Percentiles rank a stretch among this genome's conserved stretches.
Evolutionary conservation across 2,797 vertebrate genomes (phyloP).

Genomic region (Dipus sagitta): DNA sequence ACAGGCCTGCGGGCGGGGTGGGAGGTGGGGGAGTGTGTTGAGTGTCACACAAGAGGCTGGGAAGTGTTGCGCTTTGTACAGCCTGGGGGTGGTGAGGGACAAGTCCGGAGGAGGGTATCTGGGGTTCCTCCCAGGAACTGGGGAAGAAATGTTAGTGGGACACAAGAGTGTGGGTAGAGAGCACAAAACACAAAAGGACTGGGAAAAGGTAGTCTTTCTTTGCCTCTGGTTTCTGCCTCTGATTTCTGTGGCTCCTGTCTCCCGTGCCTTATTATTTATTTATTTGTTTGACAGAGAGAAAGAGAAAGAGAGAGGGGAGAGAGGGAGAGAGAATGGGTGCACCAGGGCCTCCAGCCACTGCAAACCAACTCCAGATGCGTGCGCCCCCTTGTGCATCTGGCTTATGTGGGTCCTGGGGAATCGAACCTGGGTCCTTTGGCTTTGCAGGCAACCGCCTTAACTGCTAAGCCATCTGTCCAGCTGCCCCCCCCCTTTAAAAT

Average conservation of each 20-base stretch:
- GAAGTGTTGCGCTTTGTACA: neutral
- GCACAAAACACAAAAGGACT: neutral
- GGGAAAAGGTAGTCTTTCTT: neutral
- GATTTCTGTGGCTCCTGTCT: neutral
- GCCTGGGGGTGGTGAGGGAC: too few relatives aligned
- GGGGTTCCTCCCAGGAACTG: neutral
- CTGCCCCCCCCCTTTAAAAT: too few relatives aligned
- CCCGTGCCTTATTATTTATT: too few relatives aligned
- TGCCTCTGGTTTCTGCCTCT: constrained; percentile 7
- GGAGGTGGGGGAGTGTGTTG: neutral
- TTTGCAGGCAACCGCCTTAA: too few relatives aligned
- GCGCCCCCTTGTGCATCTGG: too few relatives aligned
- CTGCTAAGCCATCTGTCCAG: neutral
- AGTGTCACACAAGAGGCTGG: neutral
- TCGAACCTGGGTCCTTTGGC: too few relatives aligned
- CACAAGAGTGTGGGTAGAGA: neutral
- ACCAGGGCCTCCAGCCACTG: too few relatives aligned
- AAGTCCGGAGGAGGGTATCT: neutral
- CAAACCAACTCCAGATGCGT: too few relatives aligned
- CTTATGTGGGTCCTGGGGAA: too few relatives aligned
- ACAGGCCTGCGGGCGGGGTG: neutral
- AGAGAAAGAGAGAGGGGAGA: too few relatives aligned
- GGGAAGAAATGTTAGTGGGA: neutral
- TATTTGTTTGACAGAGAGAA: too few relatives aligned
- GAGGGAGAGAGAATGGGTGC: too few relatives aligned